These are phyloP conservation scores for Dromaius novaehollandiae DNA, from an alignment of 2,113 vertebrate species.

Conservation along the genomic window DNA sequence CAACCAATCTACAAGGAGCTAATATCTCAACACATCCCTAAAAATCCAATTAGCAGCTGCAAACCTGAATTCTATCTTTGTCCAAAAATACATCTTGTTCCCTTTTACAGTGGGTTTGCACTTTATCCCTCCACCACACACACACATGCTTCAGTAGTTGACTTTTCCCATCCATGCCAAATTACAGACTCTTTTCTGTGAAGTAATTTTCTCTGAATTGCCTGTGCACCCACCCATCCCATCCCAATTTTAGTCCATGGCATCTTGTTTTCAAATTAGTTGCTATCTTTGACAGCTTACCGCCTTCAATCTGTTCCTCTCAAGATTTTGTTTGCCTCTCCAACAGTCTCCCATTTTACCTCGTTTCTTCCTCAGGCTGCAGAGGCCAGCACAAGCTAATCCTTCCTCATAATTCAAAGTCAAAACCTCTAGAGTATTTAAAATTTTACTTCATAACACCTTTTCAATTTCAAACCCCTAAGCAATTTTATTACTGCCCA, in stretches of 20 bases:
- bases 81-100: conserved; percentile 15
- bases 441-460: conserved; percentile 15
- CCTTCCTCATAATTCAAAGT: conserved; percentile 16
- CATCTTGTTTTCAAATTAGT: conserved; percentile 64
- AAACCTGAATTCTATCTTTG: conserved; percentile 39
- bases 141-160: background rate
- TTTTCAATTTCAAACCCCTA: conserved; percentile 41
- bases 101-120: background rate
- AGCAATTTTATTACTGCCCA: background rate
- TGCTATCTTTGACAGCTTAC: conserved; percentile 50
- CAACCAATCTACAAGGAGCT: background rate
- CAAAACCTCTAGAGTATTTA: conserved; percentile 14
- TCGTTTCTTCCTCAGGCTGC: background rate
- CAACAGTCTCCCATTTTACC: conserved; percentile 29
- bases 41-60: conserved; percentile 55
- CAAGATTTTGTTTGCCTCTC: conserved; percentile 12
- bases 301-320: conserved; percentile 38
- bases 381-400: conserved; percentile 45
- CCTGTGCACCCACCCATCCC: conserved; percentile 45
- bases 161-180: conserved; percentile 11
- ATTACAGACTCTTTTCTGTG: conserved; percentile 13
- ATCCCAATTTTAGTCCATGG: conserved; percentile 33
- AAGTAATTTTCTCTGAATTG: conserved; percentile 53
- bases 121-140: background rate
- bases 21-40: conserved; percentile 38